phyloP scores from a whole-genome alignment of 1,140 invertebrate species.

The Aphelinus atriplicis region DNA sequence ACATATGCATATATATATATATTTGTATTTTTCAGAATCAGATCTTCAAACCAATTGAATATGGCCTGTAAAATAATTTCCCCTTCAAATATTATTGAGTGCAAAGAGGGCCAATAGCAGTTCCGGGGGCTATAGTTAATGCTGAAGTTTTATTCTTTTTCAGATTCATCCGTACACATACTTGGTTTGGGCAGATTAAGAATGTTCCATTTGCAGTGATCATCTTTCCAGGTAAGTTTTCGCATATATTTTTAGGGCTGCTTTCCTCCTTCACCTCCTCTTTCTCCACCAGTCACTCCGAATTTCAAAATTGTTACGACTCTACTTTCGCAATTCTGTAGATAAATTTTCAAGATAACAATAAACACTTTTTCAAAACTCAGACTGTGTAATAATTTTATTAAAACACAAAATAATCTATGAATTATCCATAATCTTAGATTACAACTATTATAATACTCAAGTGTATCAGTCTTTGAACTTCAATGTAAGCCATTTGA shows the following conservation, averaged over 20 bases:
- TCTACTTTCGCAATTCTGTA: constrained; percentile 38
- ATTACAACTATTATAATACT: constrained; percentile 35
- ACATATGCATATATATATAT: too few species aligned
- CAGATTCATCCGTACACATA: constrained; percentile 29
- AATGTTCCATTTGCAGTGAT: constrained; percentile 40
- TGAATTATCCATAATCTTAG: too few species aligned
- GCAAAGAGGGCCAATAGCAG: neutral
- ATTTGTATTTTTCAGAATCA: constrained; percentile 44
- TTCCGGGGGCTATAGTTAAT: constrained; percentile 21
- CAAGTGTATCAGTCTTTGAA: constrained; percentile 39
- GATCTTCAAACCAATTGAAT: too few species aligned
- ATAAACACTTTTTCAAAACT: constrained; percentile 35
- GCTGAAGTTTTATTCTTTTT: constrained; percentile 37
- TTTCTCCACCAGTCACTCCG: constrained; percentile 31
- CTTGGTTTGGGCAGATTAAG: constrained; percentile 15
- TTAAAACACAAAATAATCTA: constrained; percentile 2
- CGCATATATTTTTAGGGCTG: constrained; percentile 27
- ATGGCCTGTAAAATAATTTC: too few species aligned
- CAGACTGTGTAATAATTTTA: neutral
- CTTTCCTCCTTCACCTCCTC: constrained; percentile 19
- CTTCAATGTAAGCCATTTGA: constrained; percentile 56
- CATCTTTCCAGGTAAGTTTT: constrained; percentile 49
- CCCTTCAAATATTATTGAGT: too few species aligned
- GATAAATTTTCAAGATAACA: constrained; percentile 35
- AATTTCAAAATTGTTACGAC: constrained; percentile 34